These are phyloP conservation scores for Cylas formicarius DNA, from an alignment of 1,140 invertebrate genomes.

Conservation along the genomic window DNA sequence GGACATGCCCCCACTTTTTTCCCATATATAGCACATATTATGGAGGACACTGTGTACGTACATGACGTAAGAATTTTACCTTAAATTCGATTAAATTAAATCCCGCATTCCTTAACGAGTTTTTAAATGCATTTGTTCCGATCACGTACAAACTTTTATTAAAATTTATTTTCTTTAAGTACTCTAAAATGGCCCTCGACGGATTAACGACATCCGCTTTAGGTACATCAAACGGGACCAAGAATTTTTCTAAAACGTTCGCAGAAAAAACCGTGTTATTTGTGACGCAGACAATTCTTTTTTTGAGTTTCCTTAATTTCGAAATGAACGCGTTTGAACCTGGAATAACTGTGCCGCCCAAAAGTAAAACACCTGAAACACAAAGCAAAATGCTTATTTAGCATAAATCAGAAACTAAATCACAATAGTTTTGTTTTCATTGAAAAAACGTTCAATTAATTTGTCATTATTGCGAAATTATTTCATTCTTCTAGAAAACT, in stretches of 20 bases:
- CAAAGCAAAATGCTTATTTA: too few species aligned
- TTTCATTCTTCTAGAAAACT: too few species aligned
- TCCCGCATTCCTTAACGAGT: slow-evolving; percentile 7
- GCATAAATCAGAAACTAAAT: too few species aligned
- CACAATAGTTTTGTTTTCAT: too few species aligned
- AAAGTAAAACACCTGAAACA: slow-evolving; percentile 11
- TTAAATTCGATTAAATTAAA: slow-evolving; percentile 12
- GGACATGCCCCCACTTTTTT: too few species aligned
- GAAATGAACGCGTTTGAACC: slow-evolving; percentile 2
- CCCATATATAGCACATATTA: too few species aligned
- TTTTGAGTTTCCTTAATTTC: slow-evolving; percentile 9
- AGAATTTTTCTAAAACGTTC: neutral
- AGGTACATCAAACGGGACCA: neutral
- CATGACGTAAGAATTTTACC: too few species aligned
- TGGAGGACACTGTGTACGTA: too few species aligned
- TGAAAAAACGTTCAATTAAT: too few species aligned
- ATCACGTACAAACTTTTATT: slow-evolving; percentile 13
- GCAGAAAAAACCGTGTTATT: slow-evolving; percentile 6
- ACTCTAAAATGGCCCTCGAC: neutral
- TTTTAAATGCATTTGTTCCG: neutral
- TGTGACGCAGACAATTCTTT: slow-evolving; percentile 13
- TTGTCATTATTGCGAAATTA: too few species aligned
- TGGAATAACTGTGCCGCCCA: slow-evolving; percentile 1
- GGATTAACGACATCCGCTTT: slow-evolving; percentile 9
- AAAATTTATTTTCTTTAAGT: slow-evolving; percentile 8